Base-by-base conservation (phyloP, 1,140 invertebrate species). In the Papilio machaon region DNA sequence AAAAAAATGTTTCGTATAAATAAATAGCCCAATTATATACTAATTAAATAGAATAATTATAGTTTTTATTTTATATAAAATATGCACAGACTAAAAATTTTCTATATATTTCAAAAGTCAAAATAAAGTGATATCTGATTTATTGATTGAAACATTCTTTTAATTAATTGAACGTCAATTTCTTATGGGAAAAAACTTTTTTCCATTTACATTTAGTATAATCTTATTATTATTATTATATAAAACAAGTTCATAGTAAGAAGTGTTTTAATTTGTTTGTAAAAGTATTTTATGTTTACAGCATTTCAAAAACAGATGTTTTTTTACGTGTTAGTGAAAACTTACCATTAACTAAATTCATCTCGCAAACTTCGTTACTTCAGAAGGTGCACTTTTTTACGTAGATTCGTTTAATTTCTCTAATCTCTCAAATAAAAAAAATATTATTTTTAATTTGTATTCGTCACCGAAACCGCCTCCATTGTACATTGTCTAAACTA, bases 381-480 rank as follows among this genome's bases (percentile, higher is more conserved):
- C 52, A 38, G 60, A 70, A 10, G 30, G 49, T 85, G 80, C 81
- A 81, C 85, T 87, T 49, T 78, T 77, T 88, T 86, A 87, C 84
- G 85, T 4, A 43, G 83, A 86, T 86, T 85, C 80, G 74, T 83
- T 80, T 83, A 84, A 90, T 64, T 86, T 93, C 89, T 91, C 89
- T 91, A 87, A n/a, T n/a, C n/a, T n/a, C n/a, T n/a, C n/a, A n/a
- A n/a, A n/a, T n/a, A n/a, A n/a, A n/a, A n/a, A 93, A 90, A 93
- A 94, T 92, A 93, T 94, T 93, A 92, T 94, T 92, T 30, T 92
- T 89, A 82, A 90, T 89, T 86, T 83, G 80, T 85, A 83, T 88
- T 87, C 79, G 85, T 86, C 81, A 46, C 64, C 81, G 83, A 85
- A 83, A 85, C 85, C 86, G 80, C 79, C 83, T 82, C 73, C n/a